These are phyloP conservation scores for Trichomalopsis sarcophagae DNA, from an alignment of 1,140 invertebrate genomes.

Conservation along the genomic window DNA sequence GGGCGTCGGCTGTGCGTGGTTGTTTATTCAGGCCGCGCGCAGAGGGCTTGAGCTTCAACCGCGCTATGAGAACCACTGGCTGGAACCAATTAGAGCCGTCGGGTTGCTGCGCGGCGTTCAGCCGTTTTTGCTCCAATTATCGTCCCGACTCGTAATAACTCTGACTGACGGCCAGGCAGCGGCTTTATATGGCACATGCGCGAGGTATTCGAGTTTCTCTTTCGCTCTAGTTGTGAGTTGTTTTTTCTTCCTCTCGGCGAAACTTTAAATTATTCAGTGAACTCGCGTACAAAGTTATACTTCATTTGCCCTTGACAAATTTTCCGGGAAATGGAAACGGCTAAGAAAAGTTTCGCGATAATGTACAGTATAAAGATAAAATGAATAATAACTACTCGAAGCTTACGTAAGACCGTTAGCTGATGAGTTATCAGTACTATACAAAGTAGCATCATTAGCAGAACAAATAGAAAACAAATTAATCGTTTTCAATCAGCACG, in stretches of 20 bases:
- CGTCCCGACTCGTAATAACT: conserved; percentile 34
- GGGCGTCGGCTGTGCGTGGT: background rate
- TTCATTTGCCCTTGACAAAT: background rate
- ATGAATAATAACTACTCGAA: too few relatives aligned
- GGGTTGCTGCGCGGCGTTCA: conserved; percentile 12
- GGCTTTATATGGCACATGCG: too few relatives aligned
- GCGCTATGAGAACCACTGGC: conserved; percentile 19
- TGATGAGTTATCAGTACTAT: too few relatives aligned
- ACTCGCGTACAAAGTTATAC: background rate
- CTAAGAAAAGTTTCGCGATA: background rate
- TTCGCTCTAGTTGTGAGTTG: conserved; percentile 17
- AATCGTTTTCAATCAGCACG: background rate
- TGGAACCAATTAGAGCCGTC: conserved; percentile 47
- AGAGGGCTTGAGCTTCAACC: background rate
- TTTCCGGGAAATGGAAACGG: background rate
- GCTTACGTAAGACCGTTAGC: too few relatives aligned
- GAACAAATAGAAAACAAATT: background rate
- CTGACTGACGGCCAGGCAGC: background rate
- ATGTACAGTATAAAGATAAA: background rate
- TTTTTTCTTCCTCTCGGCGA: background rate
- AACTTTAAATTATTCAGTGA: background rate
- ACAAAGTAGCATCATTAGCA: too few relatives aligned
- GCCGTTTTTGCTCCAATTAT: conserved; percentile 45
- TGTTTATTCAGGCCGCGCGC: conserved; percentile 35
- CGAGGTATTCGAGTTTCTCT: background rate